Base-by-base conservation (phyloP, 30 jellyfish, hydroid and myxozoan genomes). In the Clytia hemisphaerica region DNA sequence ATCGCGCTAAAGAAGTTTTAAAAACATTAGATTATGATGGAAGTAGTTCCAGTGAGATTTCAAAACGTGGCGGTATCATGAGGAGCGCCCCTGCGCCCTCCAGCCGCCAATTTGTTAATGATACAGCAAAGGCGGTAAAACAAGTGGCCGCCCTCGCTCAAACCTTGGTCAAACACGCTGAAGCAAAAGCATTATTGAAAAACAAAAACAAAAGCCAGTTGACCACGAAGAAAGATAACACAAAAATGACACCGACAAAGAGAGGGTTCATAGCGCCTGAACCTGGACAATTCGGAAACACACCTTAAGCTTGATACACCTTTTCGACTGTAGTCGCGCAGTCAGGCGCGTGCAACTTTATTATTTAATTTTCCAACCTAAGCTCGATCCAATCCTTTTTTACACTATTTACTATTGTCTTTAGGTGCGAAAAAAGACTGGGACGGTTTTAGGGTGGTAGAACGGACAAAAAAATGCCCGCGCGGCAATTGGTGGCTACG, bases 1-100 rank as follows among this genome's bases (percentile, higher is more conserved):
- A 93, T 47, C 71, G 97, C 18, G 97, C 97, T 29, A 88, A 88
- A 65, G 97, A 88, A 55, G 97, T 88, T 4, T 29, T 88, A 75
- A 88, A 88, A 46, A 82, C 97, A n/a, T 73, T 88, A 50, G 97
- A 88, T 36, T 82, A 76, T 22, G 97, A 88, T 18, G 50, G 72
- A 71, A 82, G 69, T 2, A 92, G 64, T 16, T 35, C 16, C 31
- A 31, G 34, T 55, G 81, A 73, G 31, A 75, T 77, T 47, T 33
- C 73, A 7, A 88, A 88, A 37, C 92, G 83, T 40, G 76, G 94
- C 42, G 97, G 83, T 44, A 88, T 88, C 57, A 37, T 78, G 16
- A 58, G 94, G 7, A 80, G 76, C 72, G 38, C 53, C 27, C 33
- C 19, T 4, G 65, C 25, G 12, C 50, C 27, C 4, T 14, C 33